Evolutionary conservation across 2,888 invertebrate species (phyloP).

Genomic region (Sycophila texana): DNA sequence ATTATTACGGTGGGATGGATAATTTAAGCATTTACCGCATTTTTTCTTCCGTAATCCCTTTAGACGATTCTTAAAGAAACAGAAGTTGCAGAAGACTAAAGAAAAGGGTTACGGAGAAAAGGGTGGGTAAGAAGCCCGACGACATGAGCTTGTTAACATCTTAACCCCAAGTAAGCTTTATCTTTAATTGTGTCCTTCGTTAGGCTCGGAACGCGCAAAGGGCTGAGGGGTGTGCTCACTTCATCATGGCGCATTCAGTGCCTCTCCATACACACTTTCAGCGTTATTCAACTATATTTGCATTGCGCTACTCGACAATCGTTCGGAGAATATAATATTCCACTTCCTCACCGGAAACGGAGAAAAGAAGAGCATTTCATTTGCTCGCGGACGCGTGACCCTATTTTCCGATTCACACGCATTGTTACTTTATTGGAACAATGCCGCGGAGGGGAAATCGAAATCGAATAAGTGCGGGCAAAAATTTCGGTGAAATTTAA

Average conservation of each 20-base stretch:
- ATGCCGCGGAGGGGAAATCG: slow-evolving; percentile 3
- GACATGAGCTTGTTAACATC: slow-evolving; percentile 23
- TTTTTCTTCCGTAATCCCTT: background rate
- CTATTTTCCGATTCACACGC: slow-evolving; percentile 34
- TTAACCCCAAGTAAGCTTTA: slow-evolving; percentile 27
- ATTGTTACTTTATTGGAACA: slow-evolving; percentile 4
- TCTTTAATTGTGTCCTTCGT: slow-evolving; percentile 42
- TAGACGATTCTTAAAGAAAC: background rate
- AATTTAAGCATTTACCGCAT: background rate
- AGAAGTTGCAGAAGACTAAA: slow-evolving; percentile 4
- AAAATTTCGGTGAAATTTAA: background rate
- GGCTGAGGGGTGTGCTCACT: no score
- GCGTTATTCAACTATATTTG: slow-evolving; percentile 11
- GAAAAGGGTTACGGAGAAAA: background rate
- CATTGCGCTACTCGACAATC: background rate
- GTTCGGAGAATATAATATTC: background rate
- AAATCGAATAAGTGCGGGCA: background rate
- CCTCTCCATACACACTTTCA: background rate
- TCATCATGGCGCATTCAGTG: background rate
- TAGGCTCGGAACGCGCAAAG: slow-evolving; percentile 2
- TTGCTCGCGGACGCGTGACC: background rate
- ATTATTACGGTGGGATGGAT: background rate
- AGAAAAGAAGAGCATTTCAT: slow-evolving; percentile 6
- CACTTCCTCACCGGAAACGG: background rate
- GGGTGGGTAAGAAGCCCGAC: background rate